Percentiles rank a stretch among this genome's conserved stretches.
Evolutionary conservation across 37 sponge, comb jelly and placozoan genomes (phyloP).

Genomic region (Spongilla lacustris): DNA sequence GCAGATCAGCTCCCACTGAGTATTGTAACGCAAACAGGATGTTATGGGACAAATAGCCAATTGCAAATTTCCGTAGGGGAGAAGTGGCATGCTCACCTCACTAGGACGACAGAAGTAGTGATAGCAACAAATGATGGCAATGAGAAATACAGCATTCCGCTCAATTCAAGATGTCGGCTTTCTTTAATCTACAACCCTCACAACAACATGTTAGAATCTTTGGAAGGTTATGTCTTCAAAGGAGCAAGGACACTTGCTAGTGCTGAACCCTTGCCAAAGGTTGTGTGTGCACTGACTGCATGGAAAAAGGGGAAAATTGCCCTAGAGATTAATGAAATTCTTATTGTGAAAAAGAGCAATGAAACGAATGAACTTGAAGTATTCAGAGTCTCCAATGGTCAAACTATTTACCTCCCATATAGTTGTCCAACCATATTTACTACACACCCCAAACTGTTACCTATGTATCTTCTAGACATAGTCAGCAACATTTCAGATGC

Average conservation of each 20-base stretch:
- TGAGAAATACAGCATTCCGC: slow-evolving; percentile 16
- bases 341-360: background rate
- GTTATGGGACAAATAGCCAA: background rate
- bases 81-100: background rate
- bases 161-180: slow-evolving; percentile 14
- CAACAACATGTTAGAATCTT: background rate
- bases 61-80: slow-evolving; percentile 3
- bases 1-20: background rate
- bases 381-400: background rate
- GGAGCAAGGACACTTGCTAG: background rate
- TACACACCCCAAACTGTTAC: background rate
- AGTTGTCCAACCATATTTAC: background rate
- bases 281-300: background rate
- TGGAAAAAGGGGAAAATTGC: background rate
- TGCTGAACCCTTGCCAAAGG: background rate
- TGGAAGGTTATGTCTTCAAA: slow-evolving; percentile 21
- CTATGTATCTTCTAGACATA: background rate
- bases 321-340: background rate
- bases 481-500: background rate
- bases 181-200: slow-evolving; percentile 2
- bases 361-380: background rate
- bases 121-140: background rate
- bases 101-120: background rate
- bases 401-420: background rate
- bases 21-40: background rate